A percentile compares a stretch with the other conserved stretches of the same genome.
phyloP scores from a whole-genome alignment of 2,113 vertebrate genomes.

The Sminthopsis crassicaudata region DNA sequence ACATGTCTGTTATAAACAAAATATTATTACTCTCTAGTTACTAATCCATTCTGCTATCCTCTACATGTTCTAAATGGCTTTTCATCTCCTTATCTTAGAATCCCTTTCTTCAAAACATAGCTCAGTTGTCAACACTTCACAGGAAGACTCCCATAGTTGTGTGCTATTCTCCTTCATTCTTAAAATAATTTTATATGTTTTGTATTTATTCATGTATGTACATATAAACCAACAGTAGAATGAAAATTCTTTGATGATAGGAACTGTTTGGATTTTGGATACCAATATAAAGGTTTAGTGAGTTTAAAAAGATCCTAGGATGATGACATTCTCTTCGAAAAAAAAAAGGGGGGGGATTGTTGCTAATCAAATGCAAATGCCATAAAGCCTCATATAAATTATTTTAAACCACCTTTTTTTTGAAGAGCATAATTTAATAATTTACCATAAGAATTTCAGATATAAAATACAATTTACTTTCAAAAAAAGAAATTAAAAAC shows the following conservation, averaged over 20 bases:
- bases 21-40: too few species aligned
- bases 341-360: background rate
- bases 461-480: slow-evolving; percentile 2
- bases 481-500: slow-evolving; percentile 1
- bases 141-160: background rate
- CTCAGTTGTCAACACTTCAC: background rate
- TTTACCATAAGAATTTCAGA: background rate
- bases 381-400: background rate
- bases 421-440: background rate
- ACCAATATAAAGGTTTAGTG: background rate
- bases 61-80: background rate
- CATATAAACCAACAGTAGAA: background rate
- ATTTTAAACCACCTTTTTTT: background rate
- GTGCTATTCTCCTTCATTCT: background rate
- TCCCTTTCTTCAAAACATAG: background rate
- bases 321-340: background rate
- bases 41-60: too few species aligned
- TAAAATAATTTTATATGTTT: too few species aligned
- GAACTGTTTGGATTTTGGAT: background rate
- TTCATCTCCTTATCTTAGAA: background rate
- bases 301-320: background rate
- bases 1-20: background rate
- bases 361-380: background rate
- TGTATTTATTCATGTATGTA: background rate
- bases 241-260: background rate